Base-by-base conservation (phyloP, 2,113 vertebrate species). In the human (Homo sapiens) region DNA sequence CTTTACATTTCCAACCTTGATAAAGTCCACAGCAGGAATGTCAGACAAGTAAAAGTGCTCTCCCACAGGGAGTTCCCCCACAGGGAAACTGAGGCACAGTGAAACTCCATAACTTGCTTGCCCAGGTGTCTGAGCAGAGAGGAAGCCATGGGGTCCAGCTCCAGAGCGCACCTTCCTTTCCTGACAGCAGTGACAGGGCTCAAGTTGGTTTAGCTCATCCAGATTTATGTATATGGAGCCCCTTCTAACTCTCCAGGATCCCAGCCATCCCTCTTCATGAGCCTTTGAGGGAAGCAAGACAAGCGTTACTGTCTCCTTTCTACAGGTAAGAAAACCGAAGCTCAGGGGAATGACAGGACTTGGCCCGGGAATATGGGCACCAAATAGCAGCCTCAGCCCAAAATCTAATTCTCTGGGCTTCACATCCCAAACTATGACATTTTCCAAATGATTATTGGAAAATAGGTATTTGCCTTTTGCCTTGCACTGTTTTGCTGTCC, bases 231-330 rank as follows among this genome's bases (percentile, higher is more conserved):
- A n/a, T 13, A 57, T 7, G 9, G 45, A 30, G 17, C 30, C 3
- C 25, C 16, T 61, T 27, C 7, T 30, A 48, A 57, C 6, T 45
- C n/a, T 40, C 23, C 27, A 8, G 0, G 14, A 10, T 2, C 18
- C 22, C 23, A 20, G 0, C 10, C 1, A 27, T 17, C 8, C 45
- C 32, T 84, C 59, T 14, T n/a, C 4, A 0, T 2, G 32, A 82
- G 8, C 6, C 25, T 61, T 10, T 30, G 30, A 45, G 23, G 12
- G 32, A 32, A 55, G 8, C 10, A 38, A n/a, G 10, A 6, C n/a
- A 3, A 52, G 55, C 17, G n/a, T 30, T 16, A 25, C 11, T 17
- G 7, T 35, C 4, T 11, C 10, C 6, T 25, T 8, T 32, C 13
- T 14, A 10, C 4, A 76, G 43, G 66, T 27, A 43, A 81, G 52